Percentiles rank a stretch among this genome's conserved stretches.
phyloP scores from a whole-genome alignment of 2,797 vertebrate genomes.

The Myoxocephalus aenaeus region DNA sequence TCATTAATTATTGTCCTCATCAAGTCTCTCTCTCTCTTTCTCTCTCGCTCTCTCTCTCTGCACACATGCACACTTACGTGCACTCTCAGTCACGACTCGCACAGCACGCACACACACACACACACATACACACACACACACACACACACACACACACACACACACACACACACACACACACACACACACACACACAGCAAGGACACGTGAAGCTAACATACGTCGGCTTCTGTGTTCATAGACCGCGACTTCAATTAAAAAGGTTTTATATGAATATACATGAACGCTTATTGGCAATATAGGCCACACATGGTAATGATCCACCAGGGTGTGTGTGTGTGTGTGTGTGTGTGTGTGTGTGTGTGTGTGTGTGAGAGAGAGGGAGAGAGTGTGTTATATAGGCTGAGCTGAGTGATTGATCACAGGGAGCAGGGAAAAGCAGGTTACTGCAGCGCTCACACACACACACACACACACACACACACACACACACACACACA shows the following conservation, averaged over 20 bases:
- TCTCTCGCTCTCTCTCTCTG: slow-evolving; percentile 43
- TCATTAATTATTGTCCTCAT: slow-evolving; percentile 65
- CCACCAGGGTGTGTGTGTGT: background rate
- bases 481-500: slow-evolving; percentile 38
- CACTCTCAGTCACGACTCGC: slow-evolving; percentile 1
- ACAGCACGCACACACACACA: slow-evolving; percentile 27
- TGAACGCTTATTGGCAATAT: slow-evolving; percentile 47
- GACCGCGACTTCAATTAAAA: slow-evolving; percentile 23
- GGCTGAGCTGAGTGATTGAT: slow-evolving; percentile 81
- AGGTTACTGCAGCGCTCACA: slow-evolving; percentile 80
- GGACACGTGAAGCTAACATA: background rate
- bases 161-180: background rate
- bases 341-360: slow-evolving; percentile 49
- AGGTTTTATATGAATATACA: slow-evolving; percentile 38
- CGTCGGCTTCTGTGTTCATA: background rate
- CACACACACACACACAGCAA: background rate
- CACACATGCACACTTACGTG: slow-evolving; percentile 14
- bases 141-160: slow-evolving; percentile 19
- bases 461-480: slow-evolving; percentile 31
- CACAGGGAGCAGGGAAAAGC: slow-evolving; percentile 79
- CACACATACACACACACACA: slow-evolving; percentile 19
- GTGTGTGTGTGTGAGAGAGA: slow-evolving; percentile 54
- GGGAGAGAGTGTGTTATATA: slow-evolving; percentile 57
- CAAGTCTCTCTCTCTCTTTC: slow-evolving; percentile 40
- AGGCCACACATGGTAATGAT: slow-evolving; percentile 42